A percentile compares a stretch with the other conserved stretches of the same genome.
These are phyloP conservation scores for Ibidorhyncha struthersii DNA, from an alignment of 2,113 vertebrate genomes.

Conservation along the genomic window DNA sequence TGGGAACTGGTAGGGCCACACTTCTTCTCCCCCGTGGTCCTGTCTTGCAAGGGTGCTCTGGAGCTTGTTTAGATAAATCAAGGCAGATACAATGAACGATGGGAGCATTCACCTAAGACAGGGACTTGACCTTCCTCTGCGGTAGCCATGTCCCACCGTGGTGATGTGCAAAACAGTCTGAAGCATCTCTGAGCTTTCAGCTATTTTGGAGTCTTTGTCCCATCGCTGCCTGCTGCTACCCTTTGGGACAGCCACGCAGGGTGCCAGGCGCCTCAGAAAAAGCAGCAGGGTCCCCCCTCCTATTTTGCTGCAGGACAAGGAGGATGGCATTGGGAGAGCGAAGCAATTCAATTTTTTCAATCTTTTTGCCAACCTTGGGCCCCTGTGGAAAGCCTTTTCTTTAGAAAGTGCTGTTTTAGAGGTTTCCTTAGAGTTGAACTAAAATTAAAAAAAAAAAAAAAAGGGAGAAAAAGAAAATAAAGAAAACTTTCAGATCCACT, in stretches of 20 bases:
- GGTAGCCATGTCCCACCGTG: rapidly evolving
- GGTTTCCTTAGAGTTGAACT: not conserved
- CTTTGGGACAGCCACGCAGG: not conserved
- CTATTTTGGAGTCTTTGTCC: not conserved
- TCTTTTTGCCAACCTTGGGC: not conserved
- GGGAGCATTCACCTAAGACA: not conserved
- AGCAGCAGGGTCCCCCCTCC: not conserved
- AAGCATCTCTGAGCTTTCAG: not conserved
- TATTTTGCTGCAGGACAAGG: not conserved
- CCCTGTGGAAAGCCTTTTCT: not conserved
- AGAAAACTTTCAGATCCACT: not conserved
- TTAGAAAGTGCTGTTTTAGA: not conserved
- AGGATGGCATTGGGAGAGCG: not conserved
- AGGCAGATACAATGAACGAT: not conserved
- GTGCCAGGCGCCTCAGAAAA: not conserved
- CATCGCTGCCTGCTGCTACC: not conserved
- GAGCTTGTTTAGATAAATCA: not conserved
- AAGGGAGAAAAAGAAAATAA: too few relatives aligned
- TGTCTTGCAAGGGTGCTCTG: not conserved
- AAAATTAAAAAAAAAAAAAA: not conserved
- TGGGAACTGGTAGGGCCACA: not conserved
- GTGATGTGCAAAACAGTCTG: not conserved
- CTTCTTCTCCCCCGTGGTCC: not conserved
- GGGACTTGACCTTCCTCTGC: not conserved
- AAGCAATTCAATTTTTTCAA: not conserved